Evolutionary conservation across 2,797 vertebrate genomes (phyloP), one percentile per base, ranked within the genome.

Genomic region (Anguilla obscura): DNA sequence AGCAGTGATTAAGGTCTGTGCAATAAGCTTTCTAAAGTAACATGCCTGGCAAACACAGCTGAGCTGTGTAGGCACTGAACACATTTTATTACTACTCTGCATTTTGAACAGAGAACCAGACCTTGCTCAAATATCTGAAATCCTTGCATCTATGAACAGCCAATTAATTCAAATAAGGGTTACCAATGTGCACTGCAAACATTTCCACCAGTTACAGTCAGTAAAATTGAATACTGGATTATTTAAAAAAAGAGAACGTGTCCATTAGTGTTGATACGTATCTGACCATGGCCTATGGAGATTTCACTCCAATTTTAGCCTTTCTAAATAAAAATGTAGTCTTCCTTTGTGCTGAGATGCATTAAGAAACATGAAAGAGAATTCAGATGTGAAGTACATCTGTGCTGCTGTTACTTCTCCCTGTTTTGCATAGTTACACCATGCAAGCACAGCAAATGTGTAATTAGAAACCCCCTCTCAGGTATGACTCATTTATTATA

Each of bases 1-100:
- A 30, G 58, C 40, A 82, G 45, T 82, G 83, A 87, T 74, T 90
- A 87, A 90, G 86, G 87, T 88, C 83, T 87, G 27, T 30, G 48
- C 71, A 85, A 86, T 89, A 86, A 89, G 84, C 86, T 74, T 69
- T 80, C 89, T 71, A 84, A 48, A 60, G 83, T 24, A 54, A 30
- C 10, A 84, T 30, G 12, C 21, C 45, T 27, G 63, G 63, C n/a
- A 33, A 80, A 50, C 71, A 52, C 16, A 85, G 50, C 7, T 82
- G n/a, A 63, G 40, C 50, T 85, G 84, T n/a, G 36, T 74, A 56
- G 36, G 30, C 66, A 88, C 40, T 84, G 40, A 54, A 79, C 66
- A 50, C 84, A 66, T 84, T 63, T 27, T 63, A 1, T 36, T 40
- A 58, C 33, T 21, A 5, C 16, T 85, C 60, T 52, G 45, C 83